These are phyloP conservation scores for Hyles euphorbiae DNA, from an alignment of 1,140 invertebrate species.

Conservation along the genomic window DNA sequence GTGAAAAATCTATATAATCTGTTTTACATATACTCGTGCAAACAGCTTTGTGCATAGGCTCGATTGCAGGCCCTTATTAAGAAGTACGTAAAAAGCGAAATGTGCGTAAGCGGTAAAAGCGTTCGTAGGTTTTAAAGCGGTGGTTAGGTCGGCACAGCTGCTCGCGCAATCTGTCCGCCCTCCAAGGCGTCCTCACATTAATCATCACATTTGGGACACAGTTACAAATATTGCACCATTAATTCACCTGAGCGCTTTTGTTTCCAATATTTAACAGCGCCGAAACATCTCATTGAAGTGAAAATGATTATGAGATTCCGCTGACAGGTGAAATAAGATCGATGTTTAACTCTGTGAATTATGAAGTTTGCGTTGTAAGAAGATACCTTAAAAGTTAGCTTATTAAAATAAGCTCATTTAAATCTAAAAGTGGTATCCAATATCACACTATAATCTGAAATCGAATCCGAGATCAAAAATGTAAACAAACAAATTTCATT, in stretches of 20 bases:
- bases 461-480: too few relatives aligned
- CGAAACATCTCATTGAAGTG: background rate
- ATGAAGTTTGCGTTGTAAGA: too few relatives aligned
- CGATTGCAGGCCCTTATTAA: background rate
- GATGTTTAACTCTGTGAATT: too few relatives aligned
- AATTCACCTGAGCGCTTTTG: constrained; percentile 1
- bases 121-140: background rate
- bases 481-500: too few relatives aligned
- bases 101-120: background rate
- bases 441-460: too few relatives aligned
- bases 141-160: constrained; percentile 11
- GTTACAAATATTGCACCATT: constrained; percentile 16
- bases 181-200: constrained; percentile 16
- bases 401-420: too few relatives aligned
- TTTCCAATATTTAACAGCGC: background rate
- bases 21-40: background rate
- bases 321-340: too few relatives aligned
- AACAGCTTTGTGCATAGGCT: background rate
- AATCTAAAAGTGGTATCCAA: too few relatives aligned
- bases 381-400: too few relatives aligned
- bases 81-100: background rate
- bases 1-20: background rate
- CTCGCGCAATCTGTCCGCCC: constrained; percentile 9
- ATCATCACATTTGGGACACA: constrained; percentile 20
- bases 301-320: too few relatives aligned